Evolutionary conservation across 2,888 invertebrate species (phyloP).

Genomic region (Galeopsomyia nigrocyanea): DNA sequence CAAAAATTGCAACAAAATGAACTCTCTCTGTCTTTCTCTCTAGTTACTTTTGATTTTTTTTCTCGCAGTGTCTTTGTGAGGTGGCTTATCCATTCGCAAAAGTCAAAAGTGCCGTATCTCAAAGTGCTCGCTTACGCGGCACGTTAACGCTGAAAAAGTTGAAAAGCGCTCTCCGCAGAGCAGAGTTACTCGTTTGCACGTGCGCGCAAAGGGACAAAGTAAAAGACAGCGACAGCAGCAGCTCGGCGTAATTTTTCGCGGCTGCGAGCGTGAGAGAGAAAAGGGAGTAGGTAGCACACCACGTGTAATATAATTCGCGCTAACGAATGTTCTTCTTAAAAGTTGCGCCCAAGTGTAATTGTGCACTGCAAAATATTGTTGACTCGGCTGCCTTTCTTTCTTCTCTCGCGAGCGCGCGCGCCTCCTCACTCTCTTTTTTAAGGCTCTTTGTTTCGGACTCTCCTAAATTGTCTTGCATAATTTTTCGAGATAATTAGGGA

Average conservation of each 20-base stretch:
- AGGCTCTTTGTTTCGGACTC: constrained; percentile 10
- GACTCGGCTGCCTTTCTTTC: constrained; percentile 24
- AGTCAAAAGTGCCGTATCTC: constrained; percentile 28
- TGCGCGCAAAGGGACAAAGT: background rate
- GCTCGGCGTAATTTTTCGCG: constrained; percentile 28
- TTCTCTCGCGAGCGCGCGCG: background rate
- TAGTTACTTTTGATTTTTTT: too few relatives aligned
- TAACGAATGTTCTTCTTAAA: constrained; percentile 61
- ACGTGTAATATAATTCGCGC: constrained; percentile 55
- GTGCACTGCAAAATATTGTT: constrained; percentile 49
- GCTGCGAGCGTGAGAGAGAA: background rate
- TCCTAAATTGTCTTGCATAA: constrained; percentile 32
- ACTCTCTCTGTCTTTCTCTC: constrained; percentile 44
- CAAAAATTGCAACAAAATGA: constrained; percentile 61
- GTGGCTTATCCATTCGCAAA: constrained; percentile 7
- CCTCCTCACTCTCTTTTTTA: constrained; percentile 1
- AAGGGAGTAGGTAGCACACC: background rate
- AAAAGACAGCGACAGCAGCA: constrained; percentile 11
- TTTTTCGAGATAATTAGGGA: constrained; percentile 42
- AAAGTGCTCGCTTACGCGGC: constrained; percentile 40
- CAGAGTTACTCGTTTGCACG: too few relatives aligned
- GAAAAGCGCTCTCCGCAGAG: too few relatives aligned
- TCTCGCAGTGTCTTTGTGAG: too few relatives aligned
- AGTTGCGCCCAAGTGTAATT: constrained; percentile 57
- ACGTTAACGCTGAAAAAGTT: too few relatives aligned